Evolutionary conservation across 2,113 vertebrate species (phyloP).

Genomic region (Oophaga pumilio): DNA sequence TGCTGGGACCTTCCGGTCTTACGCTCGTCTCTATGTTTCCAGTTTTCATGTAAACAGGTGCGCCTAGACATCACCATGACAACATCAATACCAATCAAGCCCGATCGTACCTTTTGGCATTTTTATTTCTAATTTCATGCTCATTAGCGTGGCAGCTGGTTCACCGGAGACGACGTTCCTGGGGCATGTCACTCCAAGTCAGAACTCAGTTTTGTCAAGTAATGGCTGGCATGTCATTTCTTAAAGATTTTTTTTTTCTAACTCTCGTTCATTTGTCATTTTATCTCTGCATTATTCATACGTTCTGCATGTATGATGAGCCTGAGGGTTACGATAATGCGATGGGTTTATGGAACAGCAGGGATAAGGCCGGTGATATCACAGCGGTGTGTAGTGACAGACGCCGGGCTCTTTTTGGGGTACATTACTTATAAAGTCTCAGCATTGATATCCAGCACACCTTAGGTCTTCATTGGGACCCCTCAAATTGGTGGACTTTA

Average conservation of each 20-base stretch:
- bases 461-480: too few species aligned
- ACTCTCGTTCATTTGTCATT: background rate
- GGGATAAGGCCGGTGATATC: background rate
- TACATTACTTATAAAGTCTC: too few species aligned
- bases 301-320: background rate
- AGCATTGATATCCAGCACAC: too few species aligned
- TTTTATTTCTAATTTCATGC: background rate
- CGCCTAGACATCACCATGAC: background rate
- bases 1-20: background rate
- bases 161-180: background rate
- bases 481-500: too few species aligned
- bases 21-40: background rate
- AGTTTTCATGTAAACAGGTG: background rate
- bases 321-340: background rate
- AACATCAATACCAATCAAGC: slow-evolving; percentile 11
- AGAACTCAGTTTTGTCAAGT: background rate
- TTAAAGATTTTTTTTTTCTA: background rate
- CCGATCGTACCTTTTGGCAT: background rate
- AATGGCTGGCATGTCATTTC: background rate
- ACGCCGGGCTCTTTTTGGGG: too few species aligned
- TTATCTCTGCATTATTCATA: background rate
- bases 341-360: background rate
- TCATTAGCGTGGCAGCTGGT: background rate
- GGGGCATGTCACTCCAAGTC: background rate
- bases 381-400: too few species aligned